These are phyloP conservation scores for Pseudococcus longispinus DNA, from an alignment of 2,888 invertebrate genomes.

Conservation along the genomic window DNA sequence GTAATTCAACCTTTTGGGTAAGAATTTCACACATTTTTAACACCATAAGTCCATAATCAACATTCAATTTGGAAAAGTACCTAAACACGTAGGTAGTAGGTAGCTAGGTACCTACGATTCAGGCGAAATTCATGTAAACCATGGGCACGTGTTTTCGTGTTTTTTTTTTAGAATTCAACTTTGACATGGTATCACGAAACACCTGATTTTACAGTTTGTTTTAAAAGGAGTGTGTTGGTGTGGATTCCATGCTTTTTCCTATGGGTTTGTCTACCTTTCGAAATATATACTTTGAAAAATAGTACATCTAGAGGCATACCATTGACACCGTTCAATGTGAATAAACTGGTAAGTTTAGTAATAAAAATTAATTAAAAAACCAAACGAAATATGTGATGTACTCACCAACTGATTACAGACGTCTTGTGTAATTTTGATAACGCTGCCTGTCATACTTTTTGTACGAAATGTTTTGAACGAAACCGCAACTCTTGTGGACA, in stretches of 20 bases:
- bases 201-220: neutral
- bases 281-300: slow-evolving; percentile 10
- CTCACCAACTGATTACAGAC: neutral
- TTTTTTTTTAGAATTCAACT: neutral
- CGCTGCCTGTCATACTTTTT: neutral
- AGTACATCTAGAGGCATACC: neutral
- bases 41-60: neutral
- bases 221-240: neutral
- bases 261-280: neutral
- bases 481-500: neutral
- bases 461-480: neutral
- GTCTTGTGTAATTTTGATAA: neutral
- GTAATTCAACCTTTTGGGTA: slow-evolving; percentile 18
- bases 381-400: neutral
- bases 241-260: slow-evolving; percentile 10
- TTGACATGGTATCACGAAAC: neutral
- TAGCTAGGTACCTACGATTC: no score
- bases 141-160: neutral
- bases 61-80: no score
- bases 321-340: neutral
- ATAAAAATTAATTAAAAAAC: neutral
- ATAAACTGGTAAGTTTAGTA: neutral
- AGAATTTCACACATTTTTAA: neutral
- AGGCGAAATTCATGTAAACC: no score
- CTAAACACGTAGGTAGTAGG: no score